These are phyloP conservation scores for Karalla daura DNA, from an alignment of 2,797 vertebrate species.

Conservation along the genomic window DNA sequence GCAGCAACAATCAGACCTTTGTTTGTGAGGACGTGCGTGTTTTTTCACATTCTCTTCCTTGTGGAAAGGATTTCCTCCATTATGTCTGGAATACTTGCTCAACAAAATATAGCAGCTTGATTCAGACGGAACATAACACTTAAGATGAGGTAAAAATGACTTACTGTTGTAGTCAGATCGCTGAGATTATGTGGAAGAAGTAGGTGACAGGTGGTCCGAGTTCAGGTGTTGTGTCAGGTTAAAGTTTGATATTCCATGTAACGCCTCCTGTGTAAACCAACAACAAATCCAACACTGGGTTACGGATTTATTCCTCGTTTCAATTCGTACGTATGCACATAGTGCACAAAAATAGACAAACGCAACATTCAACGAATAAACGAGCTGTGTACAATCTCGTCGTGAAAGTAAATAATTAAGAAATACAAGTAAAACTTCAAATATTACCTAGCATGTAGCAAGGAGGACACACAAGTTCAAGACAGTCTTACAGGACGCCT, in stretches of 20 bases:
- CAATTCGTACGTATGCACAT: neutral
- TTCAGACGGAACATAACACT: neutral
- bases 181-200: neutral
- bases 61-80: slow-evolving; percentile 2
- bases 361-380: neutral
- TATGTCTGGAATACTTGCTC: neutral
- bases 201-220: slow-evolving; percentile 25
- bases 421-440: neutral
- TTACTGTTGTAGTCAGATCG: slow-evolving; percentile 65
- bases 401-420: neutral
- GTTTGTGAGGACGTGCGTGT: neutral
- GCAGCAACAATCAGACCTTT: neutral
- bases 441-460: slow-evolving; percentile 30
- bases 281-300: neutral
- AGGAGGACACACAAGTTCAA: slow-evolving; percentile 2
- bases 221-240: too few relatives aligned
- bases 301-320: neutral
- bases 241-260: slow-evolving; percentile 37
- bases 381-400: neutral
- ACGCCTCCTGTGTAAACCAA: slow-evolving; percentile 44
- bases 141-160: slow-evolving; percentile 38
- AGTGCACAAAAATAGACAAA: neutral
- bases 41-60: slow-evolving; percentile 5
- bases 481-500: neutral
- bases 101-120: neutral